Percentiles rank a stretch among this genome's conserved stretches.
phyloP scores from a whole-genome alignment of 2,113 vertebrate species.

The Phylloscopus trochiloides region DNA sequence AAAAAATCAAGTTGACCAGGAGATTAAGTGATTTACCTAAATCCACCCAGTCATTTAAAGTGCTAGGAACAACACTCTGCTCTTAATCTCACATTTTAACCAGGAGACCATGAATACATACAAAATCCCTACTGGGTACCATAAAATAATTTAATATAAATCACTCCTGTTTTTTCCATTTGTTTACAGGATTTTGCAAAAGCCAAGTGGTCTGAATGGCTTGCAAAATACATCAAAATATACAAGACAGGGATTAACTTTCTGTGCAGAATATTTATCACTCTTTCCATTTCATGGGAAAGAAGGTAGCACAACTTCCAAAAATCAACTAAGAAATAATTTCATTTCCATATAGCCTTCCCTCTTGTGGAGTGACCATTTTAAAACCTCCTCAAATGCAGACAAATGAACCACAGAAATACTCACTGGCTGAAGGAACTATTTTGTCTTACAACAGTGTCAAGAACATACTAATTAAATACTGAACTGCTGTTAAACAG shows the following conservation, averaged over 20 bases:
- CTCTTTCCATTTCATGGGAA: neutral
- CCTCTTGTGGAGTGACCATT: neutral
- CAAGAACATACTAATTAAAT: neutral
- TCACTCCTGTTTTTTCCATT: conserved; percentile 24
- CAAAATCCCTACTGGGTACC: neutral
- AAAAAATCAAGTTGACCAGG: conserved; percentile 10
- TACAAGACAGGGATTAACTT: neutral
- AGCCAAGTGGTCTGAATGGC: neutral
- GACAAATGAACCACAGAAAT: neutral
- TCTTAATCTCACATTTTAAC: conserved; percentile 36
- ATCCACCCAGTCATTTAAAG: conserved; percentile 12
- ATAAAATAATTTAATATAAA: conserved; percentile 3
- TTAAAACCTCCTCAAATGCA: neutral
- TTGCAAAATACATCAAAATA: conserved; percentile 30
- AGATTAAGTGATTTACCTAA: conserved; percentile 32
- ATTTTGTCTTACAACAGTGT: neutral
- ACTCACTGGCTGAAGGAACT: neutral
- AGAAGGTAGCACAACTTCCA: neutral
- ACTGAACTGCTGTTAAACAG: neutral
- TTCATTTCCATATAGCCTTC: neutral
- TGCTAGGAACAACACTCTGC: neutral
- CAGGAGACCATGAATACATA: neutral
- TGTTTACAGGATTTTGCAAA: conserved; percentile 40
- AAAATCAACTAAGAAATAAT: neutral
- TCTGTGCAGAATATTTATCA: conserved; percentile 25